phyloP scores from a whole-genome alignment of 2,113 vertebrate species.

The Catagonus wagneri region DNA sequence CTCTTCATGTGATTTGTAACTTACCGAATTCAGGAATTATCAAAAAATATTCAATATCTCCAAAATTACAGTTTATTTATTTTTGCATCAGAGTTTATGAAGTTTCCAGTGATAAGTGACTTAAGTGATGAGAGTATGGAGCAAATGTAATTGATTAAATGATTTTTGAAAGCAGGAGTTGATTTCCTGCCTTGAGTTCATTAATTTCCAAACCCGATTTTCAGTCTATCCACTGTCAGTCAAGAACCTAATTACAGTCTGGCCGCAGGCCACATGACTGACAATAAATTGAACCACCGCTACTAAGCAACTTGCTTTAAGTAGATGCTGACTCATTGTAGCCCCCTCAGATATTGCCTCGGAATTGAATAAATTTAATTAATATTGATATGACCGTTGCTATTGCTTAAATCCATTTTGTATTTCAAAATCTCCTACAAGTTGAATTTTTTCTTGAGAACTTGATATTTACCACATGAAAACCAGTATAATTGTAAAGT shows the following conservation, averaged over 20 bases:
- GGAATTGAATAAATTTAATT: background rate
- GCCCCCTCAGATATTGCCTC: background rate
- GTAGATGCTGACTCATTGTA: background rate
- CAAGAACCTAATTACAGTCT: background rate
- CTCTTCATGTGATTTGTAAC: background rate
- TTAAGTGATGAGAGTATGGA: background rate
- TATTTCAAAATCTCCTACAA: background rate
- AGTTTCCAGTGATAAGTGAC: background rate
- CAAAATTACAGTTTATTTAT: background rate
- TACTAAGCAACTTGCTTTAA: background rate
- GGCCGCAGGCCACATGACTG: background rate
- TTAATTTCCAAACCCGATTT: background rate
- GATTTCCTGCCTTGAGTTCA: background rate
- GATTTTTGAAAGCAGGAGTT: background rate
- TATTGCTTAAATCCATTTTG: background rate
- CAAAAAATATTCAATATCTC: background rate
- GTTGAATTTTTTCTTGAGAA: background rate
- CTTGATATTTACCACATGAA: conserved; percentile 1
- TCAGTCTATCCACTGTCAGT: background rate
- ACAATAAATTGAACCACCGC: background rate
- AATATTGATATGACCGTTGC: background rate
- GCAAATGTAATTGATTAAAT: background rate
- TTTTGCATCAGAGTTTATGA: background rate
- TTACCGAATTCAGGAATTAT: background rate
- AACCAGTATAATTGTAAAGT: background rate